Evolutionary conservation across 1,140 invertebrate species (phyloP).

Genomic region (Gerris buenoi): DNA sequence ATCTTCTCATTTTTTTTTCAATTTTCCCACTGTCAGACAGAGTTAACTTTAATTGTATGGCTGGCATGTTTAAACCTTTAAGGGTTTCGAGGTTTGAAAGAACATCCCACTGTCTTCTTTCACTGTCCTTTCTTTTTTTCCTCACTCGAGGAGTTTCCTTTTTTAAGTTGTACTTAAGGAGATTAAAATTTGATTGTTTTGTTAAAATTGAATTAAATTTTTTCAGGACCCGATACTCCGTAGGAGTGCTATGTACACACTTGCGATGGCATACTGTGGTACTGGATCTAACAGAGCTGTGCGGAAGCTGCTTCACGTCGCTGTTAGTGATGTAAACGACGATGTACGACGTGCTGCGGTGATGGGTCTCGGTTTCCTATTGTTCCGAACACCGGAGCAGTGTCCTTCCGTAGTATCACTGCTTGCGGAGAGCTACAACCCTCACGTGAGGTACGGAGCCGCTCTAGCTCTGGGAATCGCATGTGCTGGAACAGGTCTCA

Average conservation of each 20-base stretch:
- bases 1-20: too few species aligned
- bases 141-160: too few species aligned
- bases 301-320: slow-evolving; percentile 83
- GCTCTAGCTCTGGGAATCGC: slow-evolving; percentile 52
- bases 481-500: slow-evolving; percentile 89
- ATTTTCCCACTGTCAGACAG: too few species aligned
- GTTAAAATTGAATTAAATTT: neutral
- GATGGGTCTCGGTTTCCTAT: slow-evolving; percentile 88
- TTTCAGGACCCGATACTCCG: slow-evolving; percentile 59
- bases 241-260: slow-evolving; percentile 90
- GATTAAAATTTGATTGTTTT: too few species aligned
- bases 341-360: slow-evolving; percentile 95
- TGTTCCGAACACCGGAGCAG: slow-evolving; percentile 81
- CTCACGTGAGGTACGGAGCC: slow-evolving; percentile 95
- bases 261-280: slow-evolving; percentile 97
- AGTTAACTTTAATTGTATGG: too few species aligned
- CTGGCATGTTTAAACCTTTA: too few species aligned
- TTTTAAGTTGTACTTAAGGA: too few species aligned
- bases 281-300: slow-evolving; percentile 95
- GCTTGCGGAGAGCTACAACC: slow-evolving; percentile 96
- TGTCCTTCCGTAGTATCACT: slow-evolving; percentile 92
- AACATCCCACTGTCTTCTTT: too few species aligned
- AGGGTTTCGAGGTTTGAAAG: too few species aligned
- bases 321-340: slow-evolving; percentile 93
- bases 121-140: too few species aligned